These are phyloP conservation scores for Rhagonycha lutea DNA, from an alignment of 2,888 invertebrate species.

Conservation along the genomic window DNA sequence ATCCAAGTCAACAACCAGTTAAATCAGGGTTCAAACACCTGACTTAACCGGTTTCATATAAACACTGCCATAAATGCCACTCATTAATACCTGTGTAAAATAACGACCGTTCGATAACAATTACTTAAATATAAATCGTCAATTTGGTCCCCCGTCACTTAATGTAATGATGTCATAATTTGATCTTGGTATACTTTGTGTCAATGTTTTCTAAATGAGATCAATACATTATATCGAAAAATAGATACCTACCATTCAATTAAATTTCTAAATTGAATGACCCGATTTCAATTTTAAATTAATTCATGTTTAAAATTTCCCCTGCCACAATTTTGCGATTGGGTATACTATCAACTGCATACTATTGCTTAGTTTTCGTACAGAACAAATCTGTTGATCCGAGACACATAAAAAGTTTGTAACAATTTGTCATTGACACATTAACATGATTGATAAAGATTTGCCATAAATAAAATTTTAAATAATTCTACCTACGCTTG, in stretches of 20 bases:
- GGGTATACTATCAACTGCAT: not conserved
- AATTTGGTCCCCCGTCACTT: slow-evolving; percentile 25
- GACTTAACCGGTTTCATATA: slow-evolving; percentile 37
- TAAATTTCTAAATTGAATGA: slow-evolving; percentile 14
- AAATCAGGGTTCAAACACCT: slow-evolving; percentile 33
- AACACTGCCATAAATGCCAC: slow-evolving; percentile 37
- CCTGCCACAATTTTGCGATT: not conserved
- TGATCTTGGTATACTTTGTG: slow-evolving; percentile 22
- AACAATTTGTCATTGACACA: slow-evolving; percentile 11
- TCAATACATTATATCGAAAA: slow-evolving; percentile 5
- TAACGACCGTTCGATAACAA: slow-evolving; percentile 37
- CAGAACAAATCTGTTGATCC: slow-evolving; percentile 1
- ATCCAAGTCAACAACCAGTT: slow-evolving; percentile 32
- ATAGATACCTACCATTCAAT: slow-evolving; percentile 12
- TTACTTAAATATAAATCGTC: slow-evolving; percentile 37
- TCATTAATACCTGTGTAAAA: slow-evolving; percentile 38
- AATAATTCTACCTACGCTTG: not conserved
- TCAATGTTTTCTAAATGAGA: slow-evolving; percentile 14
- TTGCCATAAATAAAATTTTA: not conserved
- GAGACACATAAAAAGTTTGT: not conserved
- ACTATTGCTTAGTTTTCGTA: not conserved
- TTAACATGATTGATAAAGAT: not conserved
- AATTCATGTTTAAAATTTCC: not conserved
- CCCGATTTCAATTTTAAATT: slow-evolving; percentile 7
- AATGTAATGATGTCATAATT: slow-evolving; percentile 32